These are phyloP conservation scores for Lamellibrachia luymesi DNA, from an alignment of 1,140 invertebrate species.

Conservation along the genomic window DNA sequence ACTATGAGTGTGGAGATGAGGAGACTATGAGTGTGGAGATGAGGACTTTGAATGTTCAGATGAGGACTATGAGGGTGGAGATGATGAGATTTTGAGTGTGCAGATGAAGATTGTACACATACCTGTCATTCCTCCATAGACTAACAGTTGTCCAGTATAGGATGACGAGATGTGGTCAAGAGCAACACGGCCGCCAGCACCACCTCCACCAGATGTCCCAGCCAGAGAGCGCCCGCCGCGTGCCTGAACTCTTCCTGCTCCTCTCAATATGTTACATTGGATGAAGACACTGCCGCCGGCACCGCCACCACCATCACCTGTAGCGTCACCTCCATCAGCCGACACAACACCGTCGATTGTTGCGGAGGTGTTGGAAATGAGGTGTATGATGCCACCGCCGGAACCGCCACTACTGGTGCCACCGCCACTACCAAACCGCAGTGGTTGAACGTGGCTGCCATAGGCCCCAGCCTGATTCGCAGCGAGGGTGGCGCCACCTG, in stretches of 20 bases:
- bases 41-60: not conserved
- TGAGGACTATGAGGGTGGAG: not conserved
- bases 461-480: conserved; percentile 1
- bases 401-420: conserved; percentile 1
- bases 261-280: not conserved
- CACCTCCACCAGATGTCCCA: conserved; percentile 17
- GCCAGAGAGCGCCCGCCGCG: conserved; percentile 12
- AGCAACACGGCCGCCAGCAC: conserved; percentile 4
- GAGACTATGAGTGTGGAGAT: not conserved
- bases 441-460: not conserved
- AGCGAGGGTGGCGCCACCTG: conserved; percentile 9
- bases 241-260: conserved; percentile 12
- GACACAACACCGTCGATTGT: conserved; percentile 18
- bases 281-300: conserved; percentile 21
- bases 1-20: not conserved
- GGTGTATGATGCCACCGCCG: conserved; percentile 24
- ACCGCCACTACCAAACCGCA: conserved; percentile 21
- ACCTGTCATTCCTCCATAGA: conserved; percentile 23
- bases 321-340: conserved; percentile 15
- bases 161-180: not conserved
- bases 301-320: conserved; percentile 23
- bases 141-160: conserved; percentile 11
- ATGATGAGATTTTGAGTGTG: not conserved
- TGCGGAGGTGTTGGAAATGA: not conserved
- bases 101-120: not conserved